These are phyloP conservation scores for Hyperoplus lanceolatus DNA, from an alignment of 2,797 vertebrate genomes.

Conservation along the genomic window DNA sequence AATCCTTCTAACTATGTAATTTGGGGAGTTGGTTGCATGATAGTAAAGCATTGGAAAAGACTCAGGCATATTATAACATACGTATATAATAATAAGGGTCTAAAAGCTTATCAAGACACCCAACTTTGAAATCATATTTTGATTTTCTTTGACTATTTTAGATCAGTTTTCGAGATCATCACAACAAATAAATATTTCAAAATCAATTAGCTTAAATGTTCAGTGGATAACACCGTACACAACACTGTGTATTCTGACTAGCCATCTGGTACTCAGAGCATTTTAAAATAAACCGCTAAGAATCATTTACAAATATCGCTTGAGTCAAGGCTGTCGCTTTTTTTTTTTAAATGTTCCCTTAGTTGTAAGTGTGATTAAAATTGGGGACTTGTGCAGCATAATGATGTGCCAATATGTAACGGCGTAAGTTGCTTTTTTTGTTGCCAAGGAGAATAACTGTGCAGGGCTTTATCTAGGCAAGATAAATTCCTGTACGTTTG, in stretches of 20 bases:
- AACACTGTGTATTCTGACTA: neutral
- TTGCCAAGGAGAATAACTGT: neutral
- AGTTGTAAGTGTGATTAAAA: constrained; percentile 37
- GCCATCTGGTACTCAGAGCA: constrained; percentile 31
- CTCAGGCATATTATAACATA: no score
- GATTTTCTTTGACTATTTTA: no score
- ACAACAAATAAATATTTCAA: constrained; percentile 22
- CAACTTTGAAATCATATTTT: no score
- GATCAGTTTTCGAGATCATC: neutral
- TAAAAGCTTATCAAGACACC: no score
- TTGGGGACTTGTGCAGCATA: neutral
- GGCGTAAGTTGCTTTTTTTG: constrained; percentile 7
- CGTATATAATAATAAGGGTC: no score
- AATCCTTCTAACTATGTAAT: no score
- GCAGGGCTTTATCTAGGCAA: constrained; percentile 7
- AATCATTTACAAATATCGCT: constrained; percentile 22
- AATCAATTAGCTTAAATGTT: neutral
- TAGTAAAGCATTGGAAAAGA: no score
- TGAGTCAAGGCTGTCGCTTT: constrained; percentile 44
- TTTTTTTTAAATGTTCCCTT: constrained; percentile 36
- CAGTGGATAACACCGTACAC: constrained; percentile 1
- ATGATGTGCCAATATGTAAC: constrained; percentile 28
- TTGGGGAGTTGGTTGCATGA: no score
- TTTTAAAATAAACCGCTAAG: constrained; percentile 31
- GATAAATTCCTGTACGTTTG: constrained; percentile 9